phyloP scores from a whole-genome alignment of 2,888 invertebrate species.

The Charanyca ferruginea region DNA sequence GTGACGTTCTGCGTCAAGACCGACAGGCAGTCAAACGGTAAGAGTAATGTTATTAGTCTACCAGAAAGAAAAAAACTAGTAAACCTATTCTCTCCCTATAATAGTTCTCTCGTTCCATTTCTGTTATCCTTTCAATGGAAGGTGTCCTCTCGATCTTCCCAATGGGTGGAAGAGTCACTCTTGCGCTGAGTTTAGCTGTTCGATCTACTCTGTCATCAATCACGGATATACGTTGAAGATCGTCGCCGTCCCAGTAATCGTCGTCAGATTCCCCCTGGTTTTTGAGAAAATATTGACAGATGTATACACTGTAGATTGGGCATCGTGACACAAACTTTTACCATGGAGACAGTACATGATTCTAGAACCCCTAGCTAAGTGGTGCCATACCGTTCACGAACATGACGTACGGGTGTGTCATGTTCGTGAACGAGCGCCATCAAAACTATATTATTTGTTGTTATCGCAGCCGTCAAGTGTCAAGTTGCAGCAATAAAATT shows the following conservation, averaged over 20 bases:
- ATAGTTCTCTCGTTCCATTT: conserved; percentile 83
- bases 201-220: conserved; percentile 76
- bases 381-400: no score
- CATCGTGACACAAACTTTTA: no score
- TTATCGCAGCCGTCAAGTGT: no score
- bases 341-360: no score
- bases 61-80: background rate
- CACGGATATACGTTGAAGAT: conserved; percentile 71
- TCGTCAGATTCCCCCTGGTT: conserved; percentile 61
- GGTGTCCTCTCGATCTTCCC: conserved; percentile 79
- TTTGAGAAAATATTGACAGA: background rate
- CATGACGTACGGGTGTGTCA: no score
- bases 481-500: no score
- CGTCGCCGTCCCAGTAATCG: conserved; percentile 76
- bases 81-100: conserved; percentile 82
- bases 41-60: conserved; percentile 9
- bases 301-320: background rate
- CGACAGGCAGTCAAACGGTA: no score
- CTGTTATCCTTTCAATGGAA: conserved; percentile 78
- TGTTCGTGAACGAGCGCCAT: no score
- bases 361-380: no score
- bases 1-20: no score
- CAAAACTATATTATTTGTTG: no score
- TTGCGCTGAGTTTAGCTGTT: conserved; percentile 72
- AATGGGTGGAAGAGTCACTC: conserved; percentile 72